These are phyloP conservation scores for Uropetala carovei DNA, from an alignment of 2,888 invertebrate species.

Conservation along the genomic window DNA sequence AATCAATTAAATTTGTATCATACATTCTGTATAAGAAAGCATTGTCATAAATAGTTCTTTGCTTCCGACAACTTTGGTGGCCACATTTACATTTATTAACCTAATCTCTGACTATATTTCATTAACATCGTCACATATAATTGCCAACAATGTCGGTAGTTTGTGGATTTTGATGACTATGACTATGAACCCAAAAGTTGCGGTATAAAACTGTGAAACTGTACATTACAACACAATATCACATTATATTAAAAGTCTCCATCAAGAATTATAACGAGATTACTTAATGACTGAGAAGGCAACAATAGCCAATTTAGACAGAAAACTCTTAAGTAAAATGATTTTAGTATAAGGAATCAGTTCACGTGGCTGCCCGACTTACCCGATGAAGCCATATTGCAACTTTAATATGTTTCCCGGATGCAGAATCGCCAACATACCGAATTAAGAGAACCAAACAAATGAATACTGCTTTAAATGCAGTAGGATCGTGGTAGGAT, in stretches of 20 bases:
- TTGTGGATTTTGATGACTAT: too few species aligned
- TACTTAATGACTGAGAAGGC: not conserved
- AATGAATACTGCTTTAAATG: not conserved
- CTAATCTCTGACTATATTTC: too few species aligned
- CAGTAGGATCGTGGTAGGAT: too few species aligned
- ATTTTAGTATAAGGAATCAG: not conserved
- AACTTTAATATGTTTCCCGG: conserved; percentile 55
- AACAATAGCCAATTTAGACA: not conserved
- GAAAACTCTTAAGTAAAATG: too few species aligned
- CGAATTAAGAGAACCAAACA: conserved; percentile 25
- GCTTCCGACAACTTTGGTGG: too few species aligned
- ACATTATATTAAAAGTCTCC: not conserved
- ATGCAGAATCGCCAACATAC: conserved; percentile 34
- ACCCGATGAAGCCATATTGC: conserved; percentile 86
- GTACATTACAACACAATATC: not conserved
- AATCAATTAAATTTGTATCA: not conserved
- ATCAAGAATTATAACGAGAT: not conserved
- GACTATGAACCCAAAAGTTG: too few species aligned
- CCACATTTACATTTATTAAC: too few species aligned
- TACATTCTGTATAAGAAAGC: too few species aligned
- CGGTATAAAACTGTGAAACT: too few species aligned
- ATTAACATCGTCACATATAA: too few species aligned
- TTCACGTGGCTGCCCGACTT: conserved; percentile 79
- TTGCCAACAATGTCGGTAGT: too few species aligned
- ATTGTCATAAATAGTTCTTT: too few species aligned